These are phyloP conservation scores for Catocala nupta DNA, from an alignment of 2,888 invertebrate species.

Conservation along the genomic window DNA sequence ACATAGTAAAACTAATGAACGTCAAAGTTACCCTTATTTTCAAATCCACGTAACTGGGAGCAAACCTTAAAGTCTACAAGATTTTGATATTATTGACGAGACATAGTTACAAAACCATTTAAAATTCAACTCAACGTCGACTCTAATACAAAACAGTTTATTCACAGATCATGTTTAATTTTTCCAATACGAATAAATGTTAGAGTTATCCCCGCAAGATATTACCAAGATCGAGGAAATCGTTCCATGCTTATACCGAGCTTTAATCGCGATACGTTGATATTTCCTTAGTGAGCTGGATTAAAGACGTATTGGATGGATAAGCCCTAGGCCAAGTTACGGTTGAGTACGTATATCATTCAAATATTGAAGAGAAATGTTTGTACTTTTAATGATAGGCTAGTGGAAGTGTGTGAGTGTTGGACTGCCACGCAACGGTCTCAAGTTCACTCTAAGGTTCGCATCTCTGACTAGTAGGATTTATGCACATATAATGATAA, in stretches of 20 bases:
- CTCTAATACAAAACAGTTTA: background rate
- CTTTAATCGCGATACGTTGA: background rate
- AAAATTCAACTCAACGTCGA: background rate
- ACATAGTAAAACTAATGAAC: too few relatives aligned
- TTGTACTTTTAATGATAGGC: too few relatives aligned
- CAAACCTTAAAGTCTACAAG: too few relatives aligned
- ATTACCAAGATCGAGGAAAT: background rate
- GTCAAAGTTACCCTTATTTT: too few relatives aligned
- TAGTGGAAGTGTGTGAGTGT: too few relatives aligned
- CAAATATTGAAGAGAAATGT: background rate
- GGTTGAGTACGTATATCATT: background rate
- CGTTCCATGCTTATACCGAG: background rate
- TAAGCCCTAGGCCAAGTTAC: background rate
- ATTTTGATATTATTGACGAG: too few relatives aligned
- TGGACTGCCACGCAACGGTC: too few relatives aligned
- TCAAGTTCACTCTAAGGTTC: too few relatives aligned
- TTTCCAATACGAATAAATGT: slow-evolving; percentile 9
- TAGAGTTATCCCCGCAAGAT: background rate
- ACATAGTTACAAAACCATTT: background rate
- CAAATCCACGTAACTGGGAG: too few relatives aligned
- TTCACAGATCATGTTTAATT: background rate
- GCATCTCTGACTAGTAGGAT: too few relatives aligned
- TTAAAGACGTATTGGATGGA: background rate
- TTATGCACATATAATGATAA: too few relatives aligned
- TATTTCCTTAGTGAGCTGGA: background rate